phyloP scores from a whole-genome alignment of 1,140 invertebrate genomes.

The Lepidostoma basale region DNA sequence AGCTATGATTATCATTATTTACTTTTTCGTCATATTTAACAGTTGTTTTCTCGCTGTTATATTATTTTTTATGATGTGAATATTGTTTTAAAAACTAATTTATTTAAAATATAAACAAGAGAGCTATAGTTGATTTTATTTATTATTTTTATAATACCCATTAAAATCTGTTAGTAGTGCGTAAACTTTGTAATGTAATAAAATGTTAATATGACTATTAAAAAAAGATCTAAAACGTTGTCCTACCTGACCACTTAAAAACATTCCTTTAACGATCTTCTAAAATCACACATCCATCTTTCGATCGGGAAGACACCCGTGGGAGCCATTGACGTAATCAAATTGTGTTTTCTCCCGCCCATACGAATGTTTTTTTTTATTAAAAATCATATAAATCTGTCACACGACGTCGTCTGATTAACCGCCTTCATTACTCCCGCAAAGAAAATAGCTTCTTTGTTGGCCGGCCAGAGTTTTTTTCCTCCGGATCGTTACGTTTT shows the following conservation, averaged over 20 bases:
- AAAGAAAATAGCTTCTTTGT: conserved; percentile 25
- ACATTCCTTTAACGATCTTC: too few species aligned
- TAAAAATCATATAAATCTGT: conserved; percentile 23
- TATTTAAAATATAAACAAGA: neutral
- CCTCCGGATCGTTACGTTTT: conserved; percentile 11
- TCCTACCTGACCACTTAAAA: too few species aligned
- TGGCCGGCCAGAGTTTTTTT: conserved; percentile 12
- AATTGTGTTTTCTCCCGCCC: conserved; percentile 4
- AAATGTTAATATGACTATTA: neutral
- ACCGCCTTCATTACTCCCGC: neutral
- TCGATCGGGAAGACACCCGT: conserved; percentile 1
- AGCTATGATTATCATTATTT: too few species aligned
- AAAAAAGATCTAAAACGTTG: neutral
- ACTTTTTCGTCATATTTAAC: too few species aligned
- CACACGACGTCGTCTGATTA: conserved; percentile 7
- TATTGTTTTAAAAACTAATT: too few species aligned
- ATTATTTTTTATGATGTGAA: too few species aligned
- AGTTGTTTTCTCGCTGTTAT: too few species aligned
- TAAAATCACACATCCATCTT: neutral
- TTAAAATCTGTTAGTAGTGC: neutral
- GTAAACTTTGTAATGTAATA: neutral
- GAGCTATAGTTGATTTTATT: neutral
- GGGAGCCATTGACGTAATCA: conserved; percentile 11
- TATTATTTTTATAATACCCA: neutral
- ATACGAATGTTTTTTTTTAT: neutral